Evolutionary conservation across 2,797 vertebrate genomes (phyloP), one percentile per base, ranked within the genome.

Genomic region (Chromis chromis): DNA sequence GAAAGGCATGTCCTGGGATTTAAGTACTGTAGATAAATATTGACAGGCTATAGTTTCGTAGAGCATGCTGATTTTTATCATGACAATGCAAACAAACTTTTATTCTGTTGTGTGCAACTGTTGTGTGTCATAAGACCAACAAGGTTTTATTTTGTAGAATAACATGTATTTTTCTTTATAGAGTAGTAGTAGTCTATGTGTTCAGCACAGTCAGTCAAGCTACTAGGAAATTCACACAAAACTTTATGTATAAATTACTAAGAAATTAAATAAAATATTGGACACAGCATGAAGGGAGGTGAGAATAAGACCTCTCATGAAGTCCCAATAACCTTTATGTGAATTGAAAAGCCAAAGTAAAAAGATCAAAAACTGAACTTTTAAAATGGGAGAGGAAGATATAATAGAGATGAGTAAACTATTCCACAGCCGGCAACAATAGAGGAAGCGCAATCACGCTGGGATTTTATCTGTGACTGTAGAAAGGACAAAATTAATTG

Each of bases 401-500:
- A 56, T 57, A 68, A 74, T 21, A 46, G 52, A 78, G 55, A 67
- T 71, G 55, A 69, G 54, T 71, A 60, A 52, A 61, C 70, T 71
- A 42, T 63, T 39, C 39, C 27, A 31, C 24, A 60, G 67, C 53
- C 58, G n/a, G 74, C 61, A 65, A 74, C 71, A 65, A 76, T 53
- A 3, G 42, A 31, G 79, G 68, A 74, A 39, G 54, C 55, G 50
- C 49, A 71, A 58, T 70, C 59, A 68, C 28, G 49, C 52, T 61
- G 13, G 57, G 56, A 67, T 79, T 86, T 73, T 65, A 71, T 72
- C 78, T 64, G 27, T 1, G 25, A 67, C 62, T 63, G 76, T 66
- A 50, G 60, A 84, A 70, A 78, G 68, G 79, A 82, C 68, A 44
- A 58, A 85, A 81, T 84, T 81, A 88, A 88, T 81, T 85, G 82